Evolutionary conservation across 2,797 vertebrate genomes (phyloP).

Genomic region (Channa striata): DNA sequence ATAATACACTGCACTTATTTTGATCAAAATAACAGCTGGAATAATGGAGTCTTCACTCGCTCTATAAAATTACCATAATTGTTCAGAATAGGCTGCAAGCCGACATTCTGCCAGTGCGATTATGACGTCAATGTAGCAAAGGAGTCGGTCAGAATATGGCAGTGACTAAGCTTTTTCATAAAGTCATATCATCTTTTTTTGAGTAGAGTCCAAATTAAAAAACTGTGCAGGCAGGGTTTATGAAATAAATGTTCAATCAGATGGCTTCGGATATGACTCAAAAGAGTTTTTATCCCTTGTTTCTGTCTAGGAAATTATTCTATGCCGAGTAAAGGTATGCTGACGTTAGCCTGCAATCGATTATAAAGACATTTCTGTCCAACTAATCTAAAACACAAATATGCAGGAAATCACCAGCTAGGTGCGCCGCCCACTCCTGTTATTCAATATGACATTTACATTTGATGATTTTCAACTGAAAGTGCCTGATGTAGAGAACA

Average conservation of each 20-base stretch:
- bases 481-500: constrained; percentile 17
- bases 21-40: constrained; percentile 33
- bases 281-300: constrained; percentile 7
- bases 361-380: constrained; percentile 12
- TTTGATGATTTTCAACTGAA: constrained; percentile 39
- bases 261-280: constrained; percentile 9
- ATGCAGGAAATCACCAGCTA: constrained; percentile 37
- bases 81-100: constrained; percentile 2
- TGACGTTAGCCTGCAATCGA: constrained; percentile 9
- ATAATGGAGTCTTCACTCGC: neutral
- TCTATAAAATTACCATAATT: constrained; percentile 35
- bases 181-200: neutral
- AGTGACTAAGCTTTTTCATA: constrained; percentile 1
- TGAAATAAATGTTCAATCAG: constrained; percentile 5
- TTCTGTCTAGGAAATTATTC: neutral
- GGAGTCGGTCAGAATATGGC: constrained; percentile 2
- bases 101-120: neutral
- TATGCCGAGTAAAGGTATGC: neutral
- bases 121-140: constrained; percentile 6
- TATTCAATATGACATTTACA: constrained; percentile 46
- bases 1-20: constrained; percentile 12
- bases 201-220: constrained; percentile 9
- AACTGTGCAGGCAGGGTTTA: neutral
- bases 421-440: constrained; percentile 27
- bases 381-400: constrained; percentile 42